Conservation (phyloP, 1,140 invertebrate species). For the Papilio polytes region DNA sequence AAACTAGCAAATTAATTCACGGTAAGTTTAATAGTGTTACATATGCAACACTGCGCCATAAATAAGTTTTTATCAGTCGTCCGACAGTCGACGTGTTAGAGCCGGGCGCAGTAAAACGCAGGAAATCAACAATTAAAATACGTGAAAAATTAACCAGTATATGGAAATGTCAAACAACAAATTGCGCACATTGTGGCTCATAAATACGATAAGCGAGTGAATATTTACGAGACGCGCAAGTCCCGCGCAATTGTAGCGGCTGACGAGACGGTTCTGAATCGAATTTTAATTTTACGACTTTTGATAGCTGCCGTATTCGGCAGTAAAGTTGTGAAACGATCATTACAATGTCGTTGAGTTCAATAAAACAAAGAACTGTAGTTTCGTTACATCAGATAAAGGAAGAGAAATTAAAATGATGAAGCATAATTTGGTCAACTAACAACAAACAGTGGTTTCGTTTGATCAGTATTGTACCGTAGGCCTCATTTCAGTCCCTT, state of each 20-base stretch:
- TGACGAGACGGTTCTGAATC: conserved; percentile 4
- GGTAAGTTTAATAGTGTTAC: conserved; percentile 8
- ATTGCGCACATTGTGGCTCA: conserved; percentile 21
- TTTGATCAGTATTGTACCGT: too few species aligned
- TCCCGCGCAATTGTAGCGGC: not conserved
- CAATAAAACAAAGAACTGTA: not conserved
- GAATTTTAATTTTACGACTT: conserved; percentile 22
- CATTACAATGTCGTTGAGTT: conserved; percentile 4
- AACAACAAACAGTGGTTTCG: too few species aligned
- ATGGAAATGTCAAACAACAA: conserved; percentile 26
- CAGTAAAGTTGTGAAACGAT: conserved; percentile 5
- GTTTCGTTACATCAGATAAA: not conserved
- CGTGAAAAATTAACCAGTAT: conserved; percentile 4
- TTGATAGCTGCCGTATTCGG: conserved; percentile 5
- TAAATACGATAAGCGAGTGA: conserved; percentile 8
- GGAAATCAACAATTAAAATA: conserved; percentile 22
- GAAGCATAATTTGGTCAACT: not conserved
- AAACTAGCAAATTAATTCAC: conserved; percentile 16
- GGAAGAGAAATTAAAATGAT: not conserved
- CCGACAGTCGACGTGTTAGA: not conserved
- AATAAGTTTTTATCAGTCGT: conserved; percentile 14
- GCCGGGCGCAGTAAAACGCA: conserved; percentile 1
- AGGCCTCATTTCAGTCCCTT: too few species aligned
- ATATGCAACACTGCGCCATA: not conserved
- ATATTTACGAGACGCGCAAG: conserved; percentile 3